Evolutionary conservation across 2,888 invertebrate genomes (phyloP), one percentile per base, ranked within the genome.

Genomic region (Ormyrus thymus): DNA sequence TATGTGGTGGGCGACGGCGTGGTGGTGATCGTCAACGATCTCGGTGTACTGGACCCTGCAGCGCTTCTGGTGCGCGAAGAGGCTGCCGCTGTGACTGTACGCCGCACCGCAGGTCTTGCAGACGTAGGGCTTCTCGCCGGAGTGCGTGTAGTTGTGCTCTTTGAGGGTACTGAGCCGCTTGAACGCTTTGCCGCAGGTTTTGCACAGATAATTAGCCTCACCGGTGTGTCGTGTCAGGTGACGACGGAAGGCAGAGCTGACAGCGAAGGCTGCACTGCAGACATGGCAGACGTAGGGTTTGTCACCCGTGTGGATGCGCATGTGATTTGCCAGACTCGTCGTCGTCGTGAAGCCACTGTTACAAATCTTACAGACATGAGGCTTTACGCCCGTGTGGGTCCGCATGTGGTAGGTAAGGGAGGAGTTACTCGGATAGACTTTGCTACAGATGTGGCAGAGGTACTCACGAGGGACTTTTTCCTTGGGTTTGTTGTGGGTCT

Each of bases 331-430:
- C 45, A 90, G 73, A 76, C 89, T 89, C 11, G 90, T 90, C 0
- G 90, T 90, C 1, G 90, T 90, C 7, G 90, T 90, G 65, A 90
- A 90, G 53, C 89, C 89, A 78, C 89, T 90, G 73, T 90, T 90
- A 55, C 90, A 90, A 7, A 85, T 90, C 82, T 89, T 90, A 78
- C 90, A 90, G 51, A 90, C 89, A 29, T 90, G 90, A 3, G 90
- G 90, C 65, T 90, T 90, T 0, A 90, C 85, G 5, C 90, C 90
- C 4, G 89, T 88, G 71, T 90, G 90, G 45, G 90, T 90, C 64
- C 90, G 87, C 90, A 90, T 90, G 78, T 90, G 90, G 82, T 90
- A 90, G 2, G 90, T 90, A 10, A 90, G 81, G 0, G 90, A 90
- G 1, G 90, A 90, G 81, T 90, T 90, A 78, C 90, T 90, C 7